Evolutionary conservation across 2,888 invertebrate species (phyloP).

Genomic region (Drosophila setosimentum): DNA sequence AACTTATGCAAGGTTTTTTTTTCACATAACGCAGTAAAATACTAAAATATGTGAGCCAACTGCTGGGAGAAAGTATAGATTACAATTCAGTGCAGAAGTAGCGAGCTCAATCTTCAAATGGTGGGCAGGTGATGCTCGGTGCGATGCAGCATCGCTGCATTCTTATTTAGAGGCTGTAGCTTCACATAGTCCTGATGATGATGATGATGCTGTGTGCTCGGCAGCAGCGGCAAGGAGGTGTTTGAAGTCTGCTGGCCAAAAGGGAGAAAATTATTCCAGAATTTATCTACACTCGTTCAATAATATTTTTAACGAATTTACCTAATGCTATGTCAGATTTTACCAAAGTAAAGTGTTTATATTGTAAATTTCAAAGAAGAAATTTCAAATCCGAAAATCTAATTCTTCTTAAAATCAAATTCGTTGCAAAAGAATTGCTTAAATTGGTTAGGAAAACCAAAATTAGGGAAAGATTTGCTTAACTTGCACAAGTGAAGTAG

Average conservation of each 20-base stretch:
- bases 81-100: slow-evolving; percentile 26
- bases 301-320: background rate
- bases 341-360: no score
- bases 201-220: slow-evolving; percentile 82
- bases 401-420: background rate
- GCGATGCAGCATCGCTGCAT: slow-evolving; percentile 78
- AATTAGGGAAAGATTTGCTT: background rate
- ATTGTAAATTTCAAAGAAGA: background rate
- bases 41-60: slow-evolving; percentile 19
- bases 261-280: background rate
- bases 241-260: slow-evolving; percentile 83
- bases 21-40: slow-evolving; percentile 13
- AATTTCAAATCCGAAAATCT: background rate
- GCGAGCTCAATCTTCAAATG: slow-evolving; percentile 70
- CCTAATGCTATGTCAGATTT: no score
- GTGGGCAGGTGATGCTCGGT: slow-evolving; percentile 85
- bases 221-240: slow-evolving; percentile 85
- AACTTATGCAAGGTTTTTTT: slow-evolving; percentile 20
- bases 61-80: slow-evolving; percentile 17
- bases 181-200: slow-evolving; percentile 82
- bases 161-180: slow-evolving; percentile 83
- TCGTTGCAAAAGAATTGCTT: background rate
- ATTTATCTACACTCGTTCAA: background rate
- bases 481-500: background rate
- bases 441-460: no score